These are phyloP conservation scores for Ectemnius continuus DNA, from an alignment of 2,888 invertebrate species.

Conservation along the genomic window DNA sequence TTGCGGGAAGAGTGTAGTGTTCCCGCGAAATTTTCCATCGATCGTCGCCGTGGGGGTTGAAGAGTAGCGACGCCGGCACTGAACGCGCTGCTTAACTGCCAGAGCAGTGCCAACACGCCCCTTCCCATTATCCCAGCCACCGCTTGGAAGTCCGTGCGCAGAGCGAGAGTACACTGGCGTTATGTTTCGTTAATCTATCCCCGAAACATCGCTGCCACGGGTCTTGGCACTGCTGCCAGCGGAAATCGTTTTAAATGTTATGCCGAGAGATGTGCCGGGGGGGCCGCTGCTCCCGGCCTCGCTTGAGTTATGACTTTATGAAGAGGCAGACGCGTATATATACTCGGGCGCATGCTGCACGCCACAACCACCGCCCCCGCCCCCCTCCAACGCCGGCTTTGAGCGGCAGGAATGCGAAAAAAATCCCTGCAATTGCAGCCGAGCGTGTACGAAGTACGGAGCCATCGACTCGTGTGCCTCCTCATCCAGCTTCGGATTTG, in stretches of 20 bases:
- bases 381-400: slow-evolving; percentile 12
- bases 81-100: slow-evolving; percentile 72
- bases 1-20: slow-evolving; percentile 30
- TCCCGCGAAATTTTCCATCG: slow-evolving; percentile 59
- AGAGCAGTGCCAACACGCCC: slow-evolving; percentile 74
- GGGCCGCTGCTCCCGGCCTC: slow-evolving; percentile 34
- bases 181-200: slow-evolving; percentile 78
- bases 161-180: slow-evolving; percentile 71
- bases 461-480: slow-evolving; percentile 27
- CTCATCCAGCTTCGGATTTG: slow-evolving; percentile 22
- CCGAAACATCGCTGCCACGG: slow-evolving; percentile 75
- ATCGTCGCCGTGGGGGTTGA: slow-evolving; percentile 53
- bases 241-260: slow-evolving; percentile 78
- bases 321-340: slow-evolving; percentile 68
- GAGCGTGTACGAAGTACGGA: slow-evolving; percentile 16
- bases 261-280: slow-evolving; percentile 74
- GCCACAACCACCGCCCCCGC: slow-evolving; percentile 25
- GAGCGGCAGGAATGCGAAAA: slow-evolving; percentile 43
- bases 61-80: slow-evolving; percentile 62
- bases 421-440: slow-evolving; percentile 51
- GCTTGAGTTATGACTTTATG: slow-evolving; percentile 76
- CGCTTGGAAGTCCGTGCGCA: slow-evolving; percentile 68
- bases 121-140: slow-evolving; percentile 70
- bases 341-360: slow-evolving; percentile 13
- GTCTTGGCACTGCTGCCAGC: slow-evolving; percentile 77